Evolutionary conservation across 2,113 vertebrate genomes (phyloP), one percentile per base, ranked within the genome.

Genomic region (Oceanites oceanicus): DNA sequence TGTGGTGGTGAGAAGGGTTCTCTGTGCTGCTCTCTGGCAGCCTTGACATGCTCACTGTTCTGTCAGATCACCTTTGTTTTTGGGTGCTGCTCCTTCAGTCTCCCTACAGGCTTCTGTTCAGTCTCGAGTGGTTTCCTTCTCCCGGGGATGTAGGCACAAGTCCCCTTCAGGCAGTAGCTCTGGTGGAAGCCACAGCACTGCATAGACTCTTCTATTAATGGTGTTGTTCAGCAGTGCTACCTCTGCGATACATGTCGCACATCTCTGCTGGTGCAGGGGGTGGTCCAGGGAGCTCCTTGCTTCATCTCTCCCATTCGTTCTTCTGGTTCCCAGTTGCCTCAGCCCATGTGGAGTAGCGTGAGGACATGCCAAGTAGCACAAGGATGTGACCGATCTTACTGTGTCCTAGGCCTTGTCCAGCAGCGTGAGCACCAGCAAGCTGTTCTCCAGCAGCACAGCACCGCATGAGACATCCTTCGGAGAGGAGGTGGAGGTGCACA

Each of bases 401-500:
- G 21, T 93, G 53, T 72, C 49, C 30, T 96, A 99, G 99, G 99
- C 99, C 70, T 97, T 99, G 65, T 99, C 99, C 95, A 99, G 98
- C 98, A 99, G 99, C 0, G 98, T 99, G 74, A 99, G 99, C 97
- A 99, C 99, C 96, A 99, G 99, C 98, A 99, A 99, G 97, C 98
- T 99, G 36, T 99, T 99, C 96, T 99, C 99, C 95, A 99, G 99
- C 98, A 99, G 99, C 97, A 99, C 99, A 0, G 99, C 99, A 4
- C 99, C 99, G 1, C 99, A 99, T 0, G 99, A 99, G 98, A 99
- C 99, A 0, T 99, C 99, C 47, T 99, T 99, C 0, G 99, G 99
- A 7, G 99, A 99, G 85, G 99, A 99, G 96, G 99, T 99, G 88
- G 99, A 99, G 95, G 99, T 99, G 80, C 99, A 99, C 98, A 99